phyloP scores from a whole-genome alignment of 2,113 vertebrate genomes.

The Beaufortia kweichowensis region DNA sequence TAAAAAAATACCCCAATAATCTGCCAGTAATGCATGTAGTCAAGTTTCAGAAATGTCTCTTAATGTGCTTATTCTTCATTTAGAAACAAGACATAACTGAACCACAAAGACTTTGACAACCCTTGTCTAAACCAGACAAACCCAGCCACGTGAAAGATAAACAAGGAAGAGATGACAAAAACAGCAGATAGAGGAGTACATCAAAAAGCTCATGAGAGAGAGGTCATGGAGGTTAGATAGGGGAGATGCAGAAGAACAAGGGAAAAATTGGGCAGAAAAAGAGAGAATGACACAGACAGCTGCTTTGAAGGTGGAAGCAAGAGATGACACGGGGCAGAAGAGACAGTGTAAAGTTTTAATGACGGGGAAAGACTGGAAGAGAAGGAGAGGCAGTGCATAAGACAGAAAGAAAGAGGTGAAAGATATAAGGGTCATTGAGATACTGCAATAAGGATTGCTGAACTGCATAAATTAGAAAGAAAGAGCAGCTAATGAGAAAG shows the following conservation, averaged over 20 bases:
- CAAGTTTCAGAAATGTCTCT: no score
- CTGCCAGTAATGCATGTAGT: no score
- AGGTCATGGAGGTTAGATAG: conserved; percentile 21
- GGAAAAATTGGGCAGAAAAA: conserved; percentile 24
- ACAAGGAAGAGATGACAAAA: background rate
- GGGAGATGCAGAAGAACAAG: background rate
- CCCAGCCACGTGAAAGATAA: conserved; percentile 4
- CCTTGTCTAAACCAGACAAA: no score
- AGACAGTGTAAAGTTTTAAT: conserved; percentile 41
- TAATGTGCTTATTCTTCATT: no score
- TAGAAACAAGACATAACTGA: no score
- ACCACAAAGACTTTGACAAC: no score
- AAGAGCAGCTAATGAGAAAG: conserved; percentile 25
- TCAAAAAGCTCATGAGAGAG: conserved; percentile 11
- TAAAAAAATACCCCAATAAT: no score
- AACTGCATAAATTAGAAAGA: conserved; percentile 38
- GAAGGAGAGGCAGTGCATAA: background rate
- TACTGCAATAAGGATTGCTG: conserved; percentile 12
- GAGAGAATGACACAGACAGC: conserved; percentile 19
- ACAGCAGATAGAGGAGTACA: conserved; percentile 3
- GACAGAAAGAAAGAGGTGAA: conserved; percentile 20
- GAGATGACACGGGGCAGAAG: conserved; percentile 22
- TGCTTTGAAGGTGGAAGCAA: conserved; percentile 21
- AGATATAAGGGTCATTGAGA: conserved; percentile 34
- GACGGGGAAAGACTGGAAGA: conserved; percentile 17